phyloP scores from a whole-genome alignment of 2,113 vertebrate genomes.

The Triplophysa tibetana region DNA sequence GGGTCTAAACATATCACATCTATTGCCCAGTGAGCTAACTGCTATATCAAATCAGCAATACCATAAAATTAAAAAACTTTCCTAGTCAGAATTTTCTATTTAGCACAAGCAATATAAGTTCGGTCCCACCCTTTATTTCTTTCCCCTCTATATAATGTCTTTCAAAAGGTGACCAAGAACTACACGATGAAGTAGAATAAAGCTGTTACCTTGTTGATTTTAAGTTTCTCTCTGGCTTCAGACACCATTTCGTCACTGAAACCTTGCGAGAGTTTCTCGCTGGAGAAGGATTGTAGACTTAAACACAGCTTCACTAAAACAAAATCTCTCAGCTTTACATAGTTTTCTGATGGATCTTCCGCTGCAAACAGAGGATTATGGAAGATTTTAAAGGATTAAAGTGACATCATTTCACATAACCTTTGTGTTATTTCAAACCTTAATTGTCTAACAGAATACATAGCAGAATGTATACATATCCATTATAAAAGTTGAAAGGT shows the following conservation, averaged over 20 bases:
- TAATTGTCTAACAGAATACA: no score
- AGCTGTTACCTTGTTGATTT: conserved; percentile 95
- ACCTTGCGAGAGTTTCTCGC: conserved; percentile 85
- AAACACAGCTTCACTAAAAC: conserved; percentile 94
- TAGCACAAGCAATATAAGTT: no score
- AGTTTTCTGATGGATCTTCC: conserved; percentile 97
- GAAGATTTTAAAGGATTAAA: not conserved
- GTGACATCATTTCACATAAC: no score
- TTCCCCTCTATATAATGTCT: not conserved
- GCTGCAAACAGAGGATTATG: conserved; percentile 65
- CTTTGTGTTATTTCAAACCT: no score
- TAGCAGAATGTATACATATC: no score
- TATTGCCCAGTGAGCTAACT: no score
- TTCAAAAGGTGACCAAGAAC: not conserved
- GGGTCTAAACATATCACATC: no score
- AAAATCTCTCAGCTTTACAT: conserved; percentile 94
- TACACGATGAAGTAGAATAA: not conserved
- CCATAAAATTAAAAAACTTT: no score
- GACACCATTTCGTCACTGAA: conserved; percentile 90
- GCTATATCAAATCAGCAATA: no score
- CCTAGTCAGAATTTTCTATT: no score
- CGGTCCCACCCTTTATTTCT: not conserved
- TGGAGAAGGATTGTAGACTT: conserved; percentile 83
- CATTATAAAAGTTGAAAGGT: no score
- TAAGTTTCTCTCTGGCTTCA: conserved; percentile 90